These are phyloP conservation scores for Tetramorium parvispinum DNA, from an alignment of 1,140 invertebrate species.

Conservation along the genomic window DNA sequence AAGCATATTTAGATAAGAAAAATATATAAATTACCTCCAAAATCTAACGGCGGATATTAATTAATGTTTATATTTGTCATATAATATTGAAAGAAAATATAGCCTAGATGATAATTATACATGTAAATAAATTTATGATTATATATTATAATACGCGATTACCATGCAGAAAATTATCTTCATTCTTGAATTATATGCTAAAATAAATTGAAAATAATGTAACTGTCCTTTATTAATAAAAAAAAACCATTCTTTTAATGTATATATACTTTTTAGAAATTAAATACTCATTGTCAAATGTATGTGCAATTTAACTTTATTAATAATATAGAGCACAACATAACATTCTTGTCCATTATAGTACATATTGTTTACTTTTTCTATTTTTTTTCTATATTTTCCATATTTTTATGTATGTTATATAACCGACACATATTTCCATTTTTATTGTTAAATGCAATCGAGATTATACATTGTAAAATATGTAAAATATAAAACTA, in stretches of 20 bases:
- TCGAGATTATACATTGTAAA: neutral
- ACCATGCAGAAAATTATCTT: neutral
- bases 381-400: neutral
- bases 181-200: neutral
- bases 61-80: slow-evolving; percentile 26
- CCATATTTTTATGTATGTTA: neutral
- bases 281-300: neutral
- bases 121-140: slow-evolving; percentile 18
- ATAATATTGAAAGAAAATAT: slow-evolving; percentile 1
- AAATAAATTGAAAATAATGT: neutral
- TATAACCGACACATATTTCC: neutral
- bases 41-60: slow-evolving; percentile 10
- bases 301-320: neutral
- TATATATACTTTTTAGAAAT: neutral
- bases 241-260: neutral
- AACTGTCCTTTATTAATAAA: neutral
- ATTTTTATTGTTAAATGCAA: slow-evolving; percentile 7
- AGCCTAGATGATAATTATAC: neutral
- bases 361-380: neutral
- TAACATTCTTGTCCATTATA: neutral
- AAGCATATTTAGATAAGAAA: neutral
- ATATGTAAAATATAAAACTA: slow-evolving; percentile 9
- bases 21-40: neutral
- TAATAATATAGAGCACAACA: neutral
- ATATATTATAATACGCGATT: neutral